Evolutionary conservation across 1,140 invertebrate genomes (phyloP), one percentile per base, ranked within the genome.

Genomic region (Epicauta chinensis): DNA sequence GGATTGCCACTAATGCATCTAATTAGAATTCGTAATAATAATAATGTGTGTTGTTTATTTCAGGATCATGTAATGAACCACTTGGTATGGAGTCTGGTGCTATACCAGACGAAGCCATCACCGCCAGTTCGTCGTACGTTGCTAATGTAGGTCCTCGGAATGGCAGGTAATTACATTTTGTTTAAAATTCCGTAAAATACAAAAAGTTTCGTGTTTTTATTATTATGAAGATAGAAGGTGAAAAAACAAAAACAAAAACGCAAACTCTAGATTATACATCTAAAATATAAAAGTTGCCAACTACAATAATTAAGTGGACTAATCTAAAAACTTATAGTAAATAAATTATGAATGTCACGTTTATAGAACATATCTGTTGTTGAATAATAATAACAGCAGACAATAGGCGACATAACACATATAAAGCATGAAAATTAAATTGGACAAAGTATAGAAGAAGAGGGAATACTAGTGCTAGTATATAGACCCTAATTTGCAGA

Each of bases 31-130:
- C 1, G 7, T 23, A 23, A 23, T 23, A 23, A 23, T 23, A 5
- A 23, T 23, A 23, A 23, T 23, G 7, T 23, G 23, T 23, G 23
- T 23, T 70, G 62, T 69, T 65, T 70, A 53, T 75, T 74, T 50
- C 73, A 82, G 81, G 73, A 63, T 72, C 73, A 53, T 84, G 81
- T 68, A 75, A 74, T 61, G 66, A 66, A 42, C 71, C 82, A 16
- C 71, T 86, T 43, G 83, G 83, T 46, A 83, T 86, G 82, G 79
- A 84, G 68, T 81, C 79, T 37, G 80, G 79, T 43, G 73, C 66
- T 7, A 84, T 86, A 68, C 73, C 76, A 52, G 80, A 85, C 67
- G 73, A 76, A 30, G 76, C 78, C 31, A 76, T 86, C 54, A 76
- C 73, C 29, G 81, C 82, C 16, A 82, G 81, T 52, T 83, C 81